Evolutionary conservation across 2,888 invertebrate species (phyloP).

Genomic region (Cheilosia variabilis): DNA sequence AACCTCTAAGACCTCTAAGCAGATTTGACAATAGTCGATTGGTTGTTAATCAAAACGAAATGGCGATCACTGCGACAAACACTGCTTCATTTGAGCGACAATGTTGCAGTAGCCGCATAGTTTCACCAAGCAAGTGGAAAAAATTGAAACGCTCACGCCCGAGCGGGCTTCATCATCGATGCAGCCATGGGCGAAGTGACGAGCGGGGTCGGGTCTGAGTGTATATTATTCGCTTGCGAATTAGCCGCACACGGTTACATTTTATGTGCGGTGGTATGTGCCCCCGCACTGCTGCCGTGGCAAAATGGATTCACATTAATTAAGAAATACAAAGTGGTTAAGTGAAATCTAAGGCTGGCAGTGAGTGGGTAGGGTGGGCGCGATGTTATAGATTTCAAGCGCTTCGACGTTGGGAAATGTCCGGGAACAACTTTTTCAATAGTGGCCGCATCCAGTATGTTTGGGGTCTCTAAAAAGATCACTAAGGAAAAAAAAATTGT

Average conservation of each 20-base stretch:
- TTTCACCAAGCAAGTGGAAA: conserved; percentile 51
- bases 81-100: conserved; percentile 22
- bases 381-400: not conserved
- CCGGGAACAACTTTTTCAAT: not conserved
- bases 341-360: conserved; percentile 32
- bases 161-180: conserved; percentile 54
- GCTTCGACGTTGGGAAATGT: not conserved
- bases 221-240: conserved; percentile 14
- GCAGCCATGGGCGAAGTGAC: conserved; percentile 8
- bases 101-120: conserved; percentile 54
- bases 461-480: too few relatives aligned
- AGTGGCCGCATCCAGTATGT: not conserved
- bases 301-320: conserved; percentile 66
- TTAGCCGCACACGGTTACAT: conserved; percentile 55
- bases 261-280: conserved; percentile 44
- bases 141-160: conserved; percentile 64
- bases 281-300: conserved; percentile 56
- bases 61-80: conserved; percentile 30
- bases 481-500: too few relatives aligned
- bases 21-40: conserved; percentile 70
- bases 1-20: conserved; percentile 23
- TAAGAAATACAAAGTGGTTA: conserved; percentile 51
- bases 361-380: not conserved
- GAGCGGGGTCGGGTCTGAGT: conserved; percentile 16
- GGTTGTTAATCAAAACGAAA: conserved; percentile 53